Base-by-base conservation (phyloP, 2,888 invertebrate species). In the Bhutanitis thaidina region DNA sequence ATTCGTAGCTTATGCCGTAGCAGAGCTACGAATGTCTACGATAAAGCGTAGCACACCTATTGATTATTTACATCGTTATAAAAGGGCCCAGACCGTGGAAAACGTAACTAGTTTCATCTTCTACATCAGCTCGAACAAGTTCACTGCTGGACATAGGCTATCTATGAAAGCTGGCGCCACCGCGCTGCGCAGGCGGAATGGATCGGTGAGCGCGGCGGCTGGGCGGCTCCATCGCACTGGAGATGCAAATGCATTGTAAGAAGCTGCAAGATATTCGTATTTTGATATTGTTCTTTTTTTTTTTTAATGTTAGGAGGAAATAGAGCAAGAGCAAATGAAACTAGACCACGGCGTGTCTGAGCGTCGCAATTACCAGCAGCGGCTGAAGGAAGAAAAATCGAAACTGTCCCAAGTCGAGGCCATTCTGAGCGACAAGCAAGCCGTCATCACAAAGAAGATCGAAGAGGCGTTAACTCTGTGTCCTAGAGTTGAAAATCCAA, bases 401-500 rank as follows among this genome's bases (percentile, higher is more conserved):
- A 79, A 81, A 53, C 60, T 91, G 14, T 59, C 73, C 25, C 74
- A 79, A 12, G 76, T 88, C 15, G 77, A 79, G 16, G 68, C 67
- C 20, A 74, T 86, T 0, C 66, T 86, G 1, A 69, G 80, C 13
- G 78, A 77, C 38, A 88, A 90, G 56, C 65, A 69, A 12, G 60
- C 61, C 1, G 59, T 71, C 27, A 69, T 86, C 4, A 53, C 60
- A 0, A 63, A 69, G 57, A 77, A 82, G 54, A 63, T 76, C 3
- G 60, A 64, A 7, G 78, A 85, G 43, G 92, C 93, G 0, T 67
- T 73, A 38, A 67, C 61, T 32, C 64, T 87, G 10, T 91, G 92
- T 27, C 71, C 82, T 0, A 77, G 91, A 58, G 74, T 91, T 4
- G 67, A 83, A 0, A 80, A 89, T 7, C 75, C 87, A 0, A 90